Base-by-base conservation (phyloP, 92 coral and sea anemone genomes). In the Hydrozoanthus gracilis region DNA sequence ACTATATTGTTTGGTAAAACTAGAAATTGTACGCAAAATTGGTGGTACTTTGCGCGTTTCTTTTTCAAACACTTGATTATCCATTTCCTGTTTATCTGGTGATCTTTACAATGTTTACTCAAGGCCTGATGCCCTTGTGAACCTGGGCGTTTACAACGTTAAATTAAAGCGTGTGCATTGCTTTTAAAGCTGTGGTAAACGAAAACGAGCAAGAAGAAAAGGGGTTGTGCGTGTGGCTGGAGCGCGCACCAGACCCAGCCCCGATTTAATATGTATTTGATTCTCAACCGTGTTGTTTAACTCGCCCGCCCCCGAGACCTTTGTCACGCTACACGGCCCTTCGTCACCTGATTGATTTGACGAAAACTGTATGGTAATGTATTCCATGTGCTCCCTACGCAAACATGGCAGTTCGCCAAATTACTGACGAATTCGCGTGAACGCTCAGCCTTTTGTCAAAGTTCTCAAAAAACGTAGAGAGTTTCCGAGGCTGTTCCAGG, bases 71-170 rank as follows among this genome's bases (percentile, higher is more conserved):
- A 76, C 92, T 89, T 93, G 95, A 95, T 92, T 91, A 87, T 88
- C 92, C 50, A 89, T 95, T 95, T 95, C 98, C 98, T 95, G 98
- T 95, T 95, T 90, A 90, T 89, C 89, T 87, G 89, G 87, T 78
- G 82, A 83, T 67, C 78, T 83, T 90, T 82, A 85, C 65, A 18
- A 72, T 94, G 98, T 94, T 94, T 90, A 94, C 92, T 56, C 79
- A 88, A 55, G 76, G 78, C 73, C 58, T 51, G 85, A 80, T 80
- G 85, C 56, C 73, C 85, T 64, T 80, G 74, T 80, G 85, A 64
- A 64, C 74, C 11, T 64, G 85, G 74, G 60, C 60, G 73, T 80
- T 80, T 35, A 47, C 50, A 50, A 17, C 3, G 70, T 49, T 48
- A 13, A 64, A 10, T 79, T 78, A 78, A 61, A 78, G 83, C 46